Conservation (phyloP, 2,113 vertebrate genomes). For the Triplophysa dalaica region DNA sequence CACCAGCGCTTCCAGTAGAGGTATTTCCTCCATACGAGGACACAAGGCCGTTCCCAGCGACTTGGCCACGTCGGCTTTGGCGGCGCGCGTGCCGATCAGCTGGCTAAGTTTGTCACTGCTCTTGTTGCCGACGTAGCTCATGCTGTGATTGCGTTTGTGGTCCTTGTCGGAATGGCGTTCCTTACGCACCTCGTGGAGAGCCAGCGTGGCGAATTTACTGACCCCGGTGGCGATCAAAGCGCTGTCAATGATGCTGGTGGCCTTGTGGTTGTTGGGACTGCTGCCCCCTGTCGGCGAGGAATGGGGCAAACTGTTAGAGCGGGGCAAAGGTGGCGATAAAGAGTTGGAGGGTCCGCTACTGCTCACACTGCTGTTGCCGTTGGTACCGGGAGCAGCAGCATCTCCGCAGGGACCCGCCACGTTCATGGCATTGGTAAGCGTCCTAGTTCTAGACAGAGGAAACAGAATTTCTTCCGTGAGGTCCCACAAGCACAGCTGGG, state of each 20-base stretch:
- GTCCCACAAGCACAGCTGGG: conserved; percentile 97
- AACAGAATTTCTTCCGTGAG: conserved; percentile 98
- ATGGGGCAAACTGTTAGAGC: conserved; percentile 97
- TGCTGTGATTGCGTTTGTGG: conserved; percentile 99
- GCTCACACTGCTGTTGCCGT: conserved; percentile 72
- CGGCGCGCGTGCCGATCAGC: conserved; percentile 67
- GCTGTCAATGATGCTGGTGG: conserved; percentile 75
- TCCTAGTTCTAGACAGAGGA: conserved; percentile 94
- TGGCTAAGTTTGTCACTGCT: conserved; percentile 97
- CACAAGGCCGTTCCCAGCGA: conserved; percentile 91
- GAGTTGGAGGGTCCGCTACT: conserved; percentile 76
- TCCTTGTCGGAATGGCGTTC: conserved; percentile 95
- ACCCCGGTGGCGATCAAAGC: conserved; percentile 88
- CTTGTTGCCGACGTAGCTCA: conserved; percentile 99
- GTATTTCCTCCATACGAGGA: conserved; percentile 97
- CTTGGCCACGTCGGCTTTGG: conserved; percentile 87
- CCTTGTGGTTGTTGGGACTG: conserved; percentile 24
- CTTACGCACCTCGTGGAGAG: conserved; percentile 90
- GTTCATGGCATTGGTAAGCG: conserved; percentile 97
- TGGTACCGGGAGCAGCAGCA: conserved; percentile 71
- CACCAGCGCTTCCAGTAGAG: conserved; percentile 96
- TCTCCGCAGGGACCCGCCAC: conserved; percentile 71
- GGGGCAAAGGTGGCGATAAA: conserved; percentile 86
- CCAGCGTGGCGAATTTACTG: conserved; percentile 95
- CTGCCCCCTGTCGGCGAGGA: conserved; percentile 43